A percentile compares a stretch with the other conserved stretches of the same genome.
Evolutionary conservation across 2,797 vertebrate genomes (phyloP).

Genomic region (Epinephelus coioides): DNA sequence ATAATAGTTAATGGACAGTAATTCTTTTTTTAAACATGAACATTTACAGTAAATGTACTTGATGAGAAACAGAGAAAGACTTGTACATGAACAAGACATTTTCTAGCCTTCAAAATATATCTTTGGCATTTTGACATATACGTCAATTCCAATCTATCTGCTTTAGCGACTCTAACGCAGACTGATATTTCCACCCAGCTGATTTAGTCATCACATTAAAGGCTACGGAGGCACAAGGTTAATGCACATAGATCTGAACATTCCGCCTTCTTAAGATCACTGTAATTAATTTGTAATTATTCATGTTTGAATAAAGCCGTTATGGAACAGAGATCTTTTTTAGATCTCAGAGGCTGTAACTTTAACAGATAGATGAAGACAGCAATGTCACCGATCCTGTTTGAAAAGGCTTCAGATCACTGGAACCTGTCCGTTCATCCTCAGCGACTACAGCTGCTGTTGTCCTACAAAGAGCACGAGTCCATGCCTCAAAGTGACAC

Average conservation of each 20-base stretch:
- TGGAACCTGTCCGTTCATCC: background rate
- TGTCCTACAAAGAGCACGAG: conserved; percentile 9
- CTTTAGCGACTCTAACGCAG: background rate
- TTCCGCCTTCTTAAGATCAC: background rate
- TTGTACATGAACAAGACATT: no score
- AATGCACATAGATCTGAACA: background rate
- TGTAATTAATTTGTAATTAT: background rate
- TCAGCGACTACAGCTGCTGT: background rate
- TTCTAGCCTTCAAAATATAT: no score
- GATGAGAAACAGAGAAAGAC: no score
- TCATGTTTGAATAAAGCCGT: background rate
- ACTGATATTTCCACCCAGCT: background rate
- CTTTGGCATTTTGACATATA: no score
- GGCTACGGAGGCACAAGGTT: no score
- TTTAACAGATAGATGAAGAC: background rate
- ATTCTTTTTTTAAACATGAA: no score
- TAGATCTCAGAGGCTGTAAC: background rate
- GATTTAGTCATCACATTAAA: background rate
- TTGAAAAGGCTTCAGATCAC: background rate
- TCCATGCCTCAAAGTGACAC: conserved; percentile 31
- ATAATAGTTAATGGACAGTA: no score
- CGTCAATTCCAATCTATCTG: background rate
- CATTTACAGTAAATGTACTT: no score
- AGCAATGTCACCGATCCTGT: background rate
- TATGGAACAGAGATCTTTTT: background rate